A percentile compares a stretch with the other conserved stretches of the same genome.
These are phyloP conservation scores for Phrynocephalus forsythii DNA, from an alignment of 2,797 vertebrate genomes.

Conservation along the genomic window DNA sequence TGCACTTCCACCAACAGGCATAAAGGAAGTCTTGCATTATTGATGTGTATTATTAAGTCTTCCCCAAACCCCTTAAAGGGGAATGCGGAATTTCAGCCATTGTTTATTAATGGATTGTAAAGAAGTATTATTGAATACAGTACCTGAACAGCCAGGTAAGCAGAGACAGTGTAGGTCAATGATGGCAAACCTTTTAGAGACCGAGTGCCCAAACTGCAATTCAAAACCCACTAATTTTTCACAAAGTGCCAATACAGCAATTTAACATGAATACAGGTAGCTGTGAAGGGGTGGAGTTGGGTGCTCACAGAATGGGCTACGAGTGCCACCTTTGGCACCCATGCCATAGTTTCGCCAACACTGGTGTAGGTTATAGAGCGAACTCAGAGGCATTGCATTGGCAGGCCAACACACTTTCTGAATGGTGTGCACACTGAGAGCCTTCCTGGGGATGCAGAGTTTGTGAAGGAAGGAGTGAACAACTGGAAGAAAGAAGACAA, in stretches of 20 bases:
- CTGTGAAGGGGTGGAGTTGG: no score
- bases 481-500: neutral
- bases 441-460: neutral
- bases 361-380: slow-evolving; percentile 53
- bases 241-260: no score
- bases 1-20: slow-evolving; percentile 52
- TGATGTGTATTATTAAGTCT: slow-evolving; percentile 67
- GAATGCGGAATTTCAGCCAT: slow-evolving; percentile 48
- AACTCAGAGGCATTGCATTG: slow-evolving; percentile 6
- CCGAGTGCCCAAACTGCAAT: no score
- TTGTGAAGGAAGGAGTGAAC: no score
- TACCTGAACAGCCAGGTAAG: neutral
- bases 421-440: no score
- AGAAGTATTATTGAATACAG: slow-evolving; percentile 17
- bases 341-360: no score
- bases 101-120: slow-evolving; percentile 39
- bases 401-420: neutral
- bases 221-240: no score
- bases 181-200: no score
- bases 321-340: no score
- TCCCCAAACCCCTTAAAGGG: slow-evolving; percentile 58
- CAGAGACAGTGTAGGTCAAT: slow-evolving; percentile 39
- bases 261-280: no score
- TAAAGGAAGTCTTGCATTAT: slow-evolving; percentile 63
- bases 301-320: no score